Evolutionary conservation across 92 coral and sea anemone genomes (phyloP), one percentile per base, ranked within the genome.

Genomic region (Meandrina meandrites): DNA sequence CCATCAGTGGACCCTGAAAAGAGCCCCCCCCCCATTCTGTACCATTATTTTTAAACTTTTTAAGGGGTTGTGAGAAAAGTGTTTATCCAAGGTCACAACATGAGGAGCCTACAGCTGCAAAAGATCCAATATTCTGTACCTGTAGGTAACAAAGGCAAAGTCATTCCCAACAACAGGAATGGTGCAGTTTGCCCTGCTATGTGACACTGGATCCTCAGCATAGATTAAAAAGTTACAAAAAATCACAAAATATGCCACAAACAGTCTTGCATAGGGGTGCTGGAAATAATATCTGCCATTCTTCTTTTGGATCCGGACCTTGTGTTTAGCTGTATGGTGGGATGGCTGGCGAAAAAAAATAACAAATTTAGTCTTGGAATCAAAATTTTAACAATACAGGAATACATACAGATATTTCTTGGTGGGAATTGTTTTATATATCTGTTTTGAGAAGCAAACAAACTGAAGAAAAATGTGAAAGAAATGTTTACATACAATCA

Each of bases 131-230:
- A 8, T 75, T 42, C 16, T 34, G 36, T 90, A 97, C 99, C 93
- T 97, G 91, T 93, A 92, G 4, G 92, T 90, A 13, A 97, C 97
- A 92, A 95, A 97, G 31, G 98, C 94, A 78, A 90, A 91, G 74
- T 93, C 99, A 80, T 97, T 95, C 24, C 99, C 99, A 48, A 97
- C 58, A 7, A 97, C 86, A 67, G 98, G 98, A 71, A 97, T 79
- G 70, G 94, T 90, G 75, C 98, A 96, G 37, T 93, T 94, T 27
- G 96, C 86, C 54, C 89, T 76, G 78, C 99, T 97, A 84, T 97
- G 99, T 0, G 99, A 95, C 17, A 97, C 99, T 1, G 99, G 99
- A 86, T 97, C 99, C 88, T 97, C 99, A 1, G 99, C 99, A 89
- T 93, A 97, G 80, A 97, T 95, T 9, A 97, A 78, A 79, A 97